Evolutionary conservation across 2,113 vertebrate genomes (phyloP).

Genomic region (Proteles cristata): DNA sequence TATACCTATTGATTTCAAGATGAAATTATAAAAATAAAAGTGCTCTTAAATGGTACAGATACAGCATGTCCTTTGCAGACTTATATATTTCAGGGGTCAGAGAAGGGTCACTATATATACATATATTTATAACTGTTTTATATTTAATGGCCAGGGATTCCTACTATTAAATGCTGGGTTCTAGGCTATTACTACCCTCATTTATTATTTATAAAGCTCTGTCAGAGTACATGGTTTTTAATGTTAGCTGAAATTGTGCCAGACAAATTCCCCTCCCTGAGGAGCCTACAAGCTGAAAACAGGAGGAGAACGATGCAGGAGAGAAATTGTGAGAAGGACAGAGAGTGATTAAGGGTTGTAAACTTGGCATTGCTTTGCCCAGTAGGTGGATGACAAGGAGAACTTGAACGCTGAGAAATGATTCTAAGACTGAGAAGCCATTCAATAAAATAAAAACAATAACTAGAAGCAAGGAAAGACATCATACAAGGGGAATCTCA

Average conservation of each 20-base stretch:
- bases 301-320: not conserved
- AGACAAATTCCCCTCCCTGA: slow-evolving; percentile 41
- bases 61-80: not conserved
- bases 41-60: not conserved
- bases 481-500: not conserved
- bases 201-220: slow-evolving; percentile 64
- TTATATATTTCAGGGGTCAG: not conserved
- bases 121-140: slow-evolving; percentile 18
- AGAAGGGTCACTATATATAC: not conserved
- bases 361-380: not conserved
- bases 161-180: slow-evolving; percentile 35
- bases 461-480: not conserved
- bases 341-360: not conserved
- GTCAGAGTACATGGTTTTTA: slow-evolving; percentile 54
- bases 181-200: slow-evolving; percentile 24
- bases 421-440: not conserved
- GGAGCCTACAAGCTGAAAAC: not conserved
- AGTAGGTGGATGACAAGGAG: not conserved
- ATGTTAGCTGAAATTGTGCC: slow-evolving; percentile 52
- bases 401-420: slow-evolving; percentile 36
- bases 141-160: slow-evolving; percentile 54
- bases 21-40: not conserved
- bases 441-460: slow-evolving; percentile 13
- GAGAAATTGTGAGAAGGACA: not conserved
- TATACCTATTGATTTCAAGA: not conserved